Evolutionary conservation across 2,113 vertebrate genomes (phyloP).

Genomic region (Brienomyrus longianalis): DNA sequence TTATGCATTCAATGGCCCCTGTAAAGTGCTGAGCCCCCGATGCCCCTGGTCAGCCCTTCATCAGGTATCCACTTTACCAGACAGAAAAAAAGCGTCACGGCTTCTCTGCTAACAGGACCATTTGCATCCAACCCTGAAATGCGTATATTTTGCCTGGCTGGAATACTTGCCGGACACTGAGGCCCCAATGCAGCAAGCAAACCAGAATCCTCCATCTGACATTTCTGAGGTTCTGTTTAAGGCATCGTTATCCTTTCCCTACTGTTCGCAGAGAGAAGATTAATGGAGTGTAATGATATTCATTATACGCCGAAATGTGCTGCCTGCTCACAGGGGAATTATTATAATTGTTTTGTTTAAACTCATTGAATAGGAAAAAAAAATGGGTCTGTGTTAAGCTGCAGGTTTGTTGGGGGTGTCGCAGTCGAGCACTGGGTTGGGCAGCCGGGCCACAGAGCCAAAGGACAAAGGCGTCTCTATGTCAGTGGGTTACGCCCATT

Average conservation of each 20-base stretch:
- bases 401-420: background rate
- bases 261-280: slow-evolving; percentile 8
- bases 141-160: no score
- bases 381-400: background rate
- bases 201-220: background rate
- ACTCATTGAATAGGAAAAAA: background rate
- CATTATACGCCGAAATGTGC: background rate
- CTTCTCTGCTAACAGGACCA: background rate
- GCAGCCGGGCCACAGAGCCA: background rate
- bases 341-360: slow-evolving; percentile 9
- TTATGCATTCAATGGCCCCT: background rate
- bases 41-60: background rate
- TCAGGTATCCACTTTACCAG: background rate
- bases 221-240: background rate
- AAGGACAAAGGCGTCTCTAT: background rate
- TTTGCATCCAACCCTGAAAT: background rate
- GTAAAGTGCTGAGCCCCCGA: background rate
- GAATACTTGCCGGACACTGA: background rate
- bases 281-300: slow-evolving; percentile 12
- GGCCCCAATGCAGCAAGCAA: background rate
- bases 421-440: background rate
- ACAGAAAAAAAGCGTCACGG: background rate
- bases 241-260: background rate
- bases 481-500: background rate
- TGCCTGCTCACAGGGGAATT: background rate